Base-by-base conservation (phyloP, 2,113 vertebrate species). In the Lamprotornis superbus region DNA sequence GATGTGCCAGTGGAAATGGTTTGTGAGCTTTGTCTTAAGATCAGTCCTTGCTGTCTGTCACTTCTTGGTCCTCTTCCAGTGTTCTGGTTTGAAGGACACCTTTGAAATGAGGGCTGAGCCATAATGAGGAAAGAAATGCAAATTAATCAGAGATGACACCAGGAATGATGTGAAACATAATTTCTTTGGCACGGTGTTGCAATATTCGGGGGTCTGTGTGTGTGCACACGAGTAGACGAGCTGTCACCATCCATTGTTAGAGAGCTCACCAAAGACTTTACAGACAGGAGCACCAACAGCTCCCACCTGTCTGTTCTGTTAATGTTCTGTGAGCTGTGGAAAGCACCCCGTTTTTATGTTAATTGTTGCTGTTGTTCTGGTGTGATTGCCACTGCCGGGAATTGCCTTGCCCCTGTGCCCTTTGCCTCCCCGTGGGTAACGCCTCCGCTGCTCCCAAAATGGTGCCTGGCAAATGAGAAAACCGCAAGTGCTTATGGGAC, bases 71-170 rank as follows among this genome's bases (percentile, higher is more conserved):
- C 12, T 92, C 47, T 80, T 75, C 78, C 63, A 10, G 6, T 61
- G 73, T 79, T 91, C 95, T 53, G 24, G 24, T 60, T 61, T 93
- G 95, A 97, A 98, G 96, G 97, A 95, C 95, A 87, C 67, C 87
- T 96, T 87, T 93, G 93, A 95, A 92, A 95, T 86, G 88, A 95
- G 52, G 68, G 81, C 92, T 88, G 95, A 96, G 93, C 91, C 3
- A 31, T 94, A 97, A 97, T 89, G 89, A 96, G 93, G 57, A 87
- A 33, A 93, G 89, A 95, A 89, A 90, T 0, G 4, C 70, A 96
- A 93, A 97, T 97, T 97, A 97, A 97, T 97, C 93, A 96, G 92
- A 97, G 88, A 77, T 86, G 97, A 97, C 94, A 97, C 55, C 19
- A 70, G 79, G 95, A 89, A 75, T 87, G 52, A 94, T 88, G 86